Conservation (phyloP, 2,797 vertebrate genomes). For the Gallinago stenura region DNA sequence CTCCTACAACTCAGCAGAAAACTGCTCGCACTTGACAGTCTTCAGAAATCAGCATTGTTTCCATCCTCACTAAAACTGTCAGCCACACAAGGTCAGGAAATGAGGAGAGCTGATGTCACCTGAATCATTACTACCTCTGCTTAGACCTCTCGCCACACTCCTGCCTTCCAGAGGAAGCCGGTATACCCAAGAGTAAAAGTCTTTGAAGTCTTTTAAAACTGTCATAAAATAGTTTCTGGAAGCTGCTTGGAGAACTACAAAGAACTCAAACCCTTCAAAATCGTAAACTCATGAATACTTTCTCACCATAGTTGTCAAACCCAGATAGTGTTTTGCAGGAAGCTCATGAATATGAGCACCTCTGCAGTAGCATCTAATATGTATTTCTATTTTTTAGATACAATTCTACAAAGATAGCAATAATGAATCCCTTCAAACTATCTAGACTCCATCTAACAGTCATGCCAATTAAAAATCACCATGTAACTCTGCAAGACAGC, state of each 20-base stretch:
- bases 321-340: neutral
- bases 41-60: slow-evolving; percentile 73
- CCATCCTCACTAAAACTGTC: slow-evolving; percentile 57
- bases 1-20: slow-evolving; percentile 81
- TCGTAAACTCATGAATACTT: neutral
- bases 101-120: slow-evolving; percentile 42
- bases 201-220: slow-evolving; percentile 59
- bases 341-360: slow-evolving; percentile 8
- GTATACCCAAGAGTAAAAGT: slow-evolving; percentile 28
- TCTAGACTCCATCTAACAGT: neutral
- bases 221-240: slow-evolving; percentile 54
- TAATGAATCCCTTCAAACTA: slow-evolving; percentile 1
- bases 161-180: slow-evolving; percentile 29
- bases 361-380: slow-evolving; percentile 6
- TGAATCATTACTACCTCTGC: slow-evolving; percentile 49
- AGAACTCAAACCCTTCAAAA: slow-evolving; percentile 44
- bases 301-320: neutral
- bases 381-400: neutral
- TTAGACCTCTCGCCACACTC: neutral
- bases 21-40: slow-evolving; percentile 76
- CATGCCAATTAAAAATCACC: slow-evolving; percentile 1
- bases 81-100: slow-evolving; percentile 73
- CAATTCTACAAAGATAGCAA: neutral
- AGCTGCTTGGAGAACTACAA: slow-evolving; percentile 50
- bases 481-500: neutral